Percentiles rank a stretch among this genome's conserved stretches.
These are phyloP conservation scores for Buathra laborator DNA, from an alignment of 2,888 invertebrate species.

Conservation along the genomic window DNA sequence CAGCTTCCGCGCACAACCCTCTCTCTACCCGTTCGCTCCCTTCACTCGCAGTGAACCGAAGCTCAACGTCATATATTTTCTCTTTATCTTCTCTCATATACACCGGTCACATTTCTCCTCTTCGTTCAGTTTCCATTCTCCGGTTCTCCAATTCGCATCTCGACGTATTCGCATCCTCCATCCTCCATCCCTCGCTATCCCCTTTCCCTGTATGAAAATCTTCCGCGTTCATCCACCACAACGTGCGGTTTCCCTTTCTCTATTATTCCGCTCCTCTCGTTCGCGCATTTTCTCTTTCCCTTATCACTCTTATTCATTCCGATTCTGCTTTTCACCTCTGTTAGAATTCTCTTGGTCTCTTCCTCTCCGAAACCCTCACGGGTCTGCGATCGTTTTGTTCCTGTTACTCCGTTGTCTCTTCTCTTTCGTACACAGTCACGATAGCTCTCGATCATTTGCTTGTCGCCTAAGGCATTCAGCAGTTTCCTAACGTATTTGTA, in stretches of 20 bases:
- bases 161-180: neutral
- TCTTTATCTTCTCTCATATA: neutral
- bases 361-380: neutral
- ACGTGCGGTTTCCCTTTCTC: constrained; percentile 41
- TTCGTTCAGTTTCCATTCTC: constrained; percentile 30
- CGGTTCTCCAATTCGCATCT: constrained; percentile 32
- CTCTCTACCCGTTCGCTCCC: neutral
- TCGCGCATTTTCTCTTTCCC: neutral
- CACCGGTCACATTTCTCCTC: constrained; percentile 26
- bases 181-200: constrained; percentile 26
- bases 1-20: constrained; percentile 63
- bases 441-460: neutral
- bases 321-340: neutral
- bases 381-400: neutral
- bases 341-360: neutral
- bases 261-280: constrained; percentile 30
- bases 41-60: constrained; percentile 14
- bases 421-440: neutral
- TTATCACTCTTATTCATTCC: neutral
- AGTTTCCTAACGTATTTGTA: neutral
- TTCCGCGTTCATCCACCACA: constrained; percentile 12
- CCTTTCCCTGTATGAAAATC: constrained; percentile 27
- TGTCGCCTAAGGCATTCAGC: neutral
- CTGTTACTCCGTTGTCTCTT: neutral
- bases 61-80: constrained; percentile 15